Conservation (phyloP, 2,888 invertebrate genomes). For the Alentia gelatinosa region DNA sequence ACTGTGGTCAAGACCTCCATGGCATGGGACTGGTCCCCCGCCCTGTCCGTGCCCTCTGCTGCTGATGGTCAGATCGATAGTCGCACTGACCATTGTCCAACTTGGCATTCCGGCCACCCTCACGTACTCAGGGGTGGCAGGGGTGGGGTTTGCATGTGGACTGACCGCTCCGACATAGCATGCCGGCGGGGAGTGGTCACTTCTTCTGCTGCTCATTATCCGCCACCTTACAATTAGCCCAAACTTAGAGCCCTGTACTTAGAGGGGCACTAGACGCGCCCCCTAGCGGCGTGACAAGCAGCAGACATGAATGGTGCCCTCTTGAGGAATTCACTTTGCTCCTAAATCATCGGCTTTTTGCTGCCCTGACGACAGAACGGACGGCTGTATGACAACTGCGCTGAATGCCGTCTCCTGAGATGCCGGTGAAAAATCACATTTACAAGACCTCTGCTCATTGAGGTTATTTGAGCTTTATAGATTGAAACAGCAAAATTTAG, state of each 20-base stretch:
- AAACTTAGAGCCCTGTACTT: slow-evolving; percentile 32
- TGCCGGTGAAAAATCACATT: too few species aligned
- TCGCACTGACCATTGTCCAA: background rate
- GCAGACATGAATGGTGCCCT: slow-evolving; percentile 24
- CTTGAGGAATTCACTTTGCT: background rate
- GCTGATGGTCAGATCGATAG: slow-evolving; percentile 24
- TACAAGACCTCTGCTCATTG: too few species aligned
- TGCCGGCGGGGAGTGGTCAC: background rate
- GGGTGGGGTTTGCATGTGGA: background rate
- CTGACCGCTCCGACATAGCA: slow-evolving; percentile 38
- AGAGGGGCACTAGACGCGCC: background rate
- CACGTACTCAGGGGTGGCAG: too few species aligned
- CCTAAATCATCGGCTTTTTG: background rate
- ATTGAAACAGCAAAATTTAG: too few species aligned
- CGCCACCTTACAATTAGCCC: slow-evolving; percentile 28
- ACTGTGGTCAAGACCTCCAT: background rate
- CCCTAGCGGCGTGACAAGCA: background rate
- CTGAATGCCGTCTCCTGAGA: too few species aligned
- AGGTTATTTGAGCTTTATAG: too few species aligned
- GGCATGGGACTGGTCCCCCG: background rate
- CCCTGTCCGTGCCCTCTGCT: background rate
- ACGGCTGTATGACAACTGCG: too few species aligned
- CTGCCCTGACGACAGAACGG: too few species aligned
- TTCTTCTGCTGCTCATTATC: slow-evolving; percentile 10
- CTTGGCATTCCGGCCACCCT: too few species aligned